Conservation (phyloP, 2,797 vertebrate species). For the Pelobates cultripes region DNA sequence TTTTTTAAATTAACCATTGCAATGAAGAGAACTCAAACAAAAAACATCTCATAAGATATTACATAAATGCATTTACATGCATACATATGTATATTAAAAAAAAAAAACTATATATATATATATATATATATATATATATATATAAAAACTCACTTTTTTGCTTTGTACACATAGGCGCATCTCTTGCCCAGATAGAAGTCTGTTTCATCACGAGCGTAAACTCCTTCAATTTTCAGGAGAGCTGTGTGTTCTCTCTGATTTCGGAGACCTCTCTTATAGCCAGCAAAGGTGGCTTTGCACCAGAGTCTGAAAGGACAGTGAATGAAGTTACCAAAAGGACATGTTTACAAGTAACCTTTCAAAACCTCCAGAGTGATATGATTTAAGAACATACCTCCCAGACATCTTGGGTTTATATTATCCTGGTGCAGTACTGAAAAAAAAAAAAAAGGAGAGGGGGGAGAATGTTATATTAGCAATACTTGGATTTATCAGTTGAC, state of each 20-base stretch:
- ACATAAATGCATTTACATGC: no score
- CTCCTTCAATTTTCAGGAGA: conserved; percentile 93
- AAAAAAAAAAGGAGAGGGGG: background rate
- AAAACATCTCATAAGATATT: no score
- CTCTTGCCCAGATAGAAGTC: conserved; percentile 96
- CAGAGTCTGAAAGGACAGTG: conserved; percentile 79
- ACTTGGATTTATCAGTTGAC: no score
- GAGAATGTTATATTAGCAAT: no score
- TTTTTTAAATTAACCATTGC: no score
- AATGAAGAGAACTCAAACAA: no score
- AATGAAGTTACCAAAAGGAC: conserved; percentile 3
- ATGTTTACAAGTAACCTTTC: background rate
- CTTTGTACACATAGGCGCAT: conserved; percentile 98
- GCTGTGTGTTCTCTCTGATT: conserved; percentile 96
- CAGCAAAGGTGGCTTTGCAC: conserved; percentile 95
- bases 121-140: no score
- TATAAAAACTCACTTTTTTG: conserved; percentile 87
- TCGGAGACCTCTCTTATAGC: conserved; percentile 94
- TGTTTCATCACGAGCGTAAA: conserved; percentile 88
- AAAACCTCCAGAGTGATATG: background rate
- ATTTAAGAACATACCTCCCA: conserved; percentile 81
- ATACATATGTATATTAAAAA: no score
- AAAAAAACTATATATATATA: no score
- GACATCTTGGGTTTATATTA: conserved; percentile 77
- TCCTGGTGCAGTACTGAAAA: conserved; percentile 75